Conservation (phyloP, 2,797 vertebrate species). For the Anas bahamensis region DNA sequence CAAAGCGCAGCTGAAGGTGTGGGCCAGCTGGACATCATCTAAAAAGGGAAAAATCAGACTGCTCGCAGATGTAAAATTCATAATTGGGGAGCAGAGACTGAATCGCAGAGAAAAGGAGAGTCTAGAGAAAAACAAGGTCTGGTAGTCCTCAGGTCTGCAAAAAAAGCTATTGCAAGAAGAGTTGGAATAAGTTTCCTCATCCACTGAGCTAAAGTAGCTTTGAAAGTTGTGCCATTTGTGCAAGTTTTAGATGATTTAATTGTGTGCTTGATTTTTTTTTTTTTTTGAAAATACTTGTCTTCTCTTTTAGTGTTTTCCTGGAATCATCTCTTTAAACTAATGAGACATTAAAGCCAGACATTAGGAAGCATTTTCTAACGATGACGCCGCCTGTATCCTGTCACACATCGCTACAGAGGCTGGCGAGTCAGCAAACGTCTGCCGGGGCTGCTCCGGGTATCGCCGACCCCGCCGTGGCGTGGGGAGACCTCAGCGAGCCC, state of each 20-base stretch:
- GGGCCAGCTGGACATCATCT: neutral
- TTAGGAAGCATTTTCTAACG: slow-evolving; percentile 16
- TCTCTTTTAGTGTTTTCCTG: neutral
- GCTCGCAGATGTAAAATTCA: neutral
- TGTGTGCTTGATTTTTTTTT: neutral
- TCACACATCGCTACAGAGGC: neutral
- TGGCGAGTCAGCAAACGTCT: neutral
- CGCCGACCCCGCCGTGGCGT: fast-evolving
- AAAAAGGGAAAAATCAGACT: neutral
- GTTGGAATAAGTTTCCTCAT: neutral
- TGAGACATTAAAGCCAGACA: slow-evolving; percentile 8
- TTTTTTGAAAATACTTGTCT: neutral
- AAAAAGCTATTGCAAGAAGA: neutral
- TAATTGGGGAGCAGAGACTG: neutral
- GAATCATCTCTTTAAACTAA: slow-evolving; percentile 26
- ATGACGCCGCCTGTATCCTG: neutral
- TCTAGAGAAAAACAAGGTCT: neutral
- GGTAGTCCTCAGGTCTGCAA: neutral
- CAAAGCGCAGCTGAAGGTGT: neutral
- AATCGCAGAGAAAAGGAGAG: neutral
- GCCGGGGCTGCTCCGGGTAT: neutral
- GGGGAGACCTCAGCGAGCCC: neutral
- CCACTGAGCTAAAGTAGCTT: neutral
- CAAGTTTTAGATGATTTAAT: neutral
- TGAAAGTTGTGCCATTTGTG: neutral